Conservation (phyloP, 2,113 vertebrate species). For the Ascaphus truei region DNA sequence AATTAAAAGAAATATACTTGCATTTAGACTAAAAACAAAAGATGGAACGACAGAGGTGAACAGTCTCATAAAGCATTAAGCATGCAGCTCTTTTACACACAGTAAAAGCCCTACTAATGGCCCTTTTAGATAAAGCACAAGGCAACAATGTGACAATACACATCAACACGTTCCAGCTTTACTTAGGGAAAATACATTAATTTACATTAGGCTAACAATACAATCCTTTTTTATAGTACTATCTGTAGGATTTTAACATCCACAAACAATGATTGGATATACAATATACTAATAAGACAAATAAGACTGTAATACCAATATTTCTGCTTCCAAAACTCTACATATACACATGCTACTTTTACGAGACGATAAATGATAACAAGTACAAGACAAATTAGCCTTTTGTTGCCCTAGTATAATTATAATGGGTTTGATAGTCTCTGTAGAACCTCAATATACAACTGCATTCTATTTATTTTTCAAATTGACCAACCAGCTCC, state of each 20-base stretch:
- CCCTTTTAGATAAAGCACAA: slow-evolving; percentile 3
- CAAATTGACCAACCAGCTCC: slow-evolving; percentile 46
- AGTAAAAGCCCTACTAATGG: not conserved
- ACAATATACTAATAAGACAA: slow-evolving; percentile 8
- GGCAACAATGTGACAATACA: not conserved
- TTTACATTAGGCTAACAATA: not conserved
- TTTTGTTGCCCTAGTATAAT: slow-evolving; percentile 30
- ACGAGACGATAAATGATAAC: slow-evolving; percentile 32
- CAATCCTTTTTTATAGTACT: not conserved
- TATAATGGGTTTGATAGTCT: slow-evolving; percentile 17
- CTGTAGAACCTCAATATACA: slow-evolving; percentile 3
- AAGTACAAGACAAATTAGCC: slow-evolving; percentile 21
- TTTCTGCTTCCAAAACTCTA: slow-evolving; percentile 30
- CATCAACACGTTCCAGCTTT: not conserved
- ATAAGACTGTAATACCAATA: not conserved
- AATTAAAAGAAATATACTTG: slow-evolving; percentile 29
- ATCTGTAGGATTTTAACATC: not conserved
- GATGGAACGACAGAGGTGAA: not conserved
- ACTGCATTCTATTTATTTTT: slow-evolving; percentile 37
- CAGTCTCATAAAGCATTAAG: not conserved
- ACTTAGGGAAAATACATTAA: not conserved
- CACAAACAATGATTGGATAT: not conserved
- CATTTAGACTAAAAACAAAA: slow-evolving; percentile 14
- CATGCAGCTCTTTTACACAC: not conserved
- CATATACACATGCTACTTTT: slow-evolving; percentile 27